phyloP scores from a whole-genome alignment of 2,888 invertebrate genomes.

The Antheraea assamensis region DNA sequence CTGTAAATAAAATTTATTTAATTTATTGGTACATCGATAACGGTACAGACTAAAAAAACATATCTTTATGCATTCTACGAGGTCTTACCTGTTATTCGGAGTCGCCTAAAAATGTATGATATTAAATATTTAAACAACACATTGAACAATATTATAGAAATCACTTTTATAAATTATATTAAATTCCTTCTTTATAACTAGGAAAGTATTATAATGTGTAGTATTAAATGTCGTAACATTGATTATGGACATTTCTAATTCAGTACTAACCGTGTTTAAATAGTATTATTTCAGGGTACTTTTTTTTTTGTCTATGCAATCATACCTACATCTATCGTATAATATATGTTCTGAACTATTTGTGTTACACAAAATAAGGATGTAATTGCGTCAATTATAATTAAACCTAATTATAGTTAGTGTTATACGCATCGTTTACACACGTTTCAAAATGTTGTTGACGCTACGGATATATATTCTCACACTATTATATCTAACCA shows the following conservation, averaged over 20 bases:
- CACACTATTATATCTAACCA: neutral
- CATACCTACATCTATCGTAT: neutral
- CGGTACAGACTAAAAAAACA: neutral
- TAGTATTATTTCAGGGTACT: neutral
- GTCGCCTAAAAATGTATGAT: neutral
- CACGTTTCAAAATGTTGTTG: conserved; percentile 1
- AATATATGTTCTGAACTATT: conserved; percentile 2
- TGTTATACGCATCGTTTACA: conserved; percentile 10
- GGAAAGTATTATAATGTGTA: too few relatives aligned
- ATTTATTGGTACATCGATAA: neutral
- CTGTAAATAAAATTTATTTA: neutral
- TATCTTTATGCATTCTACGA: neutral
- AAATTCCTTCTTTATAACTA: too few relatives aligned
- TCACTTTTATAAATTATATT: too few relatives aligned
- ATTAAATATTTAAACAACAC: neutral
- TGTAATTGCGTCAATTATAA: conserved; percentile 22
- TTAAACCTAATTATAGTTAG: conserved; percentile 18
- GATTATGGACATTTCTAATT: neutral
- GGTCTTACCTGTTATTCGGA: neutral
- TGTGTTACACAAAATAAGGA: conserved; percentile 20
- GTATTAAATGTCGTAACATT: neutral
- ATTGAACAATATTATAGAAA: neutral
- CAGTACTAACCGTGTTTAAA: conserved; percentile 4
- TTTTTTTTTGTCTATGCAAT: neutral
- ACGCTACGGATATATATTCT: neutral